Base-by-base conservation (phyloP, 2,113 vertebrate species). In the Amazona vittata region DNA sequence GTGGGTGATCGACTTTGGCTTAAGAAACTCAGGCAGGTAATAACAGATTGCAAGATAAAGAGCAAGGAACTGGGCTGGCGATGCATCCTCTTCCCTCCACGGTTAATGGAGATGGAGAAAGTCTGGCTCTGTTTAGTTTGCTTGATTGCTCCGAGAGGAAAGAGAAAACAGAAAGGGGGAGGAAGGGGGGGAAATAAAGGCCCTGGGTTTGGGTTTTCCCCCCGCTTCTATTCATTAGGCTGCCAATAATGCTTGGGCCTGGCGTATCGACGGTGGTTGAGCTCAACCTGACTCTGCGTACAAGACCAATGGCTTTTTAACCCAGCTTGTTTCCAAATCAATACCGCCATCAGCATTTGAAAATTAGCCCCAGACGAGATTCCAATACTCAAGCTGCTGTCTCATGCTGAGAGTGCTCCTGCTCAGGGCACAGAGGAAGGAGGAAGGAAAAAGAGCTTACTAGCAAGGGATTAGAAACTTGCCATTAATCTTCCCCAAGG, bases 281-380 rank as follows among this genome's bases (percentile, higher is more conserved):
- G 98, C 97, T 97, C 85, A 94, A 90, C 94, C 94, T 86, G 55
- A 78, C 96, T 97, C 95, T 95, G 96, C 97, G 97, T 97, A 97
- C 94, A 93, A 97, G 98, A 97, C 96, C 96, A 97, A 96, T 95
- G 96, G 96, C 97, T 98, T 98, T 97, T 97, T 97, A 98, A 98
- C 97, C 97, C 95, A 93, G 97, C 97, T 98, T 97, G 97, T 98
- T 98, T 98, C 98, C 97, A 97, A 96, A 98, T 98, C 98, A 97
- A 98, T 98, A 98, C 43, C 93, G 87, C 97, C 97, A 98, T 98
- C 98, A 98, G 97, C 98, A 98, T 98, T 96, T 7, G 94, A 98
- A 98, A 98, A 98, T 98, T 98, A 98, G 98, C 97, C 94, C 84
- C 18, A 97, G 97, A 98, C 96, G 97, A 97, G 97, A 98, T 98